A percentile compares a stretch with the other conserved stretches of the same genome.
These are phyloP conservation scores for Tolmerus cingulatus DNA, from an alignment of 2,888 invertebrate species.

Conservation along the genomic window DNA sequence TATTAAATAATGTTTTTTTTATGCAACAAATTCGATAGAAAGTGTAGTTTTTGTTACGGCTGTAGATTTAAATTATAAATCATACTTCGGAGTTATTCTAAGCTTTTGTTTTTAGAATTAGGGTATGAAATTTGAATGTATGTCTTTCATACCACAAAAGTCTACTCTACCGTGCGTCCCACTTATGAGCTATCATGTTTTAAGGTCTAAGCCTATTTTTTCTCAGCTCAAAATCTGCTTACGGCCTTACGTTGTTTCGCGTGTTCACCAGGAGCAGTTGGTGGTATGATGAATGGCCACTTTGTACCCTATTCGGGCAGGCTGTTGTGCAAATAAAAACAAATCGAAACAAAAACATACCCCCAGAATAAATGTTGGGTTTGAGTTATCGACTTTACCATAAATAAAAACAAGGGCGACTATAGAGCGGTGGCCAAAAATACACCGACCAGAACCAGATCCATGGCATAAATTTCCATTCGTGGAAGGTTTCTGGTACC, in stretches of 20 bases:
- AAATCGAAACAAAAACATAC: background rate
- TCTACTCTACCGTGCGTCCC: background rate
- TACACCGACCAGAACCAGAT: background rate
- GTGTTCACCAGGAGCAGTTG: background rate
- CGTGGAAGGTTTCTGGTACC: background rate
- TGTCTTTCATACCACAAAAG: background rate
- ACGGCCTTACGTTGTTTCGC: background rate
- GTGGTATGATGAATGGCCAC: conserved; percentile 4
- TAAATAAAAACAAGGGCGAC: background rate
- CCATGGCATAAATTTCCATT: background rate
- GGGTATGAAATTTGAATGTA: background rate
- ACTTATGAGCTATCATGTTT: background rate
- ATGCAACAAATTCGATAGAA: background rate
- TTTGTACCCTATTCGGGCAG: background rate
- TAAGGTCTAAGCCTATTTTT: background rate
- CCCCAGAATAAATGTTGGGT: conserved; percentile 14
- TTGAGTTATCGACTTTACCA: conserved; percentile 21
- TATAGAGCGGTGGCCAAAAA: background rate
- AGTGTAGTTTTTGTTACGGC: background rate
- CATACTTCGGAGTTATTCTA: background rate
- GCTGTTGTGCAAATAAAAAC: conserved; percentile 9
- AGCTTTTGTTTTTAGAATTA: background rate
- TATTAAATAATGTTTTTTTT: too few relatives aligned
- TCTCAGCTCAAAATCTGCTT: background rate
- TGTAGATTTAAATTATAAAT: too few relatives aligned